Conservation (phyloP, 1,140 invertebrate genomes). For the Helicoverpa armigera region DNA sequence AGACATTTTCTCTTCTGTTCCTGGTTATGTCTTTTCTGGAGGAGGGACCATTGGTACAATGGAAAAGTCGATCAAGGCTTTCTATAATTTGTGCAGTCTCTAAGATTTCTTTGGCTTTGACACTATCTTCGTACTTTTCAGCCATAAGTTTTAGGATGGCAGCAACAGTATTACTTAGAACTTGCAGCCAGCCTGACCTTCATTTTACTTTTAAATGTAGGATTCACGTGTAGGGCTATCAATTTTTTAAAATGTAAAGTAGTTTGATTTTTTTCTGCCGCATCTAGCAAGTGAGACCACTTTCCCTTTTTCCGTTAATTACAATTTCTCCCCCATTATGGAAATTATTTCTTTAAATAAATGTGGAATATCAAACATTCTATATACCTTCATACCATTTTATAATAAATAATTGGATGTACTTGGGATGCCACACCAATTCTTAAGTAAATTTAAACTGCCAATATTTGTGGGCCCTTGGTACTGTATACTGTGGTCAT, state of each 20-base stretch:
- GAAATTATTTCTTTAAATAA: conserved; percentile 41
- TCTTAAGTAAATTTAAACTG: conserved; percentile 24
- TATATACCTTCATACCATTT: neutral
- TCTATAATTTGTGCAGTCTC: conserved; percentile 50
- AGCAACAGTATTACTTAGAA: conserved; percentile 49
- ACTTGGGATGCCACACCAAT: neutral
- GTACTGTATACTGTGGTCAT: conserved; percentile 54
- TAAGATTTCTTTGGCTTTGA: conserved; percentile 43
- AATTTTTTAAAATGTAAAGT: neutral
- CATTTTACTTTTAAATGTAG: conserved; percentile 49
- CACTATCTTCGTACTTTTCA: conserved; percentile 15
- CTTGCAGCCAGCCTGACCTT: conserved; percentile 54
- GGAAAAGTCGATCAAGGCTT: conserved; percentile 45
- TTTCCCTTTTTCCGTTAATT: neutral
- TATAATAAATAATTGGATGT: neutral
- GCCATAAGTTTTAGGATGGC: conserved; percentile 51
- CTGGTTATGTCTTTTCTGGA: conserved; percentile 50
- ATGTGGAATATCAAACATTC: conserved; percentile 45
- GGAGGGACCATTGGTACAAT: conserved; percentile 54
- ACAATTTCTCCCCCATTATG: neutral
- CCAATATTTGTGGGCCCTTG: conserved; percentile 56
- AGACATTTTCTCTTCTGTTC: conserved; percentile 50
- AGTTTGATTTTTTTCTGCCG: neutral
- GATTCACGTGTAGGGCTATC: neutral
- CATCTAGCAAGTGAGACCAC: neutral